phyloP scores from a whole-genome alignment of 2,113 vertebrate genomes.

The Oriolus oriolus region DNA sequence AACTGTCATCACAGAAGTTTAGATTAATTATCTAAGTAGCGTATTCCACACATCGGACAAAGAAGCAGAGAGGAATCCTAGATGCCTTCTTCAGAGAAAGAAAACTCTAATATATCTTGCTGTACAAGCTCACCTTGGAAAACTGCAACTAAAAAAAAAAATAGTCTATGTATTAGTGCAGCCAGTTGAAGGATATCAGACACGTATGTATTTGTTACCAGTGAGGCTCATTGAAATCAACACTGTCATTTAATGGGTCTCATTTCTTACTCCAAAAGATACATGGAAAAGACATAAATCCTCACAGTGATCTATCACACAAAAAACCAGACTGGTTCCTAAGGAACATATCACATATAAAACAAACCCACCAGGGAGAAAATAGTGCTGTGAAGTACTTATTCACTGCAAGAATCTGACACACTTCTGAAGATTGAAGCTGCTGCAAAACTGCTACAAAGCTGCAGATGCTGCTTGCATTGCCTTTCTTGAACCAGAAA shows the following conservation, averaged over 20 bases:
- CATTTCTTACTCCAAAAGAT: background rate
- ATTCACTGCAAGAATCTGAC: background rate
- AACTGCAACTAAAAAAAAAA: background rate
- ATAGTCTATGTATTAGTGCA: background rate
- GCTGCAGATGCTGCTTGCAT: background rate
- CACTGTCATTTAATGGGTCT: background rate
- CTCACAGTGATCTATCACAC: background rate
- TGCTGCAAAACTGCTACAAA: background rate
- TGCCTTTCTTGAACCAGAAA: background rate
- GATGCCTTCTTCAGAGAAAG: background rate
- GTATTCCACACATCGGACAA: background rate
- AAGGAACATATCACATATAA: background rate
- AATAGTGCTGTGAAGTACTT: background rate
- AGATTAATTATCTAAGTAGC: background rate
- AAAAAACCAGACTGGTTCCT: background rate
- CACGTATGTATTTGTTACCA: accelerated
- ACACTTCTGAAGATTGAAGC: background rate
- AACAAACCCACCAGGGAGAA: background rate
- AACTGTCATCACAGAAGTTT: background rate
- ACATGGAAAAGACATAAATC: background rate
- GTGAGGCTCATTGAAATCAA: background rate
- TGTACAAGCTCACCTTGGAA: background rate
- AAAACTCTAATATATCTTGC: background rate
- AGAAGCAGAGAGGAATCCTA: background rate
- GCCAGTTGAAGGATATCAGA: background rate